Evolutionary conservation across 2,797 vertebrate species (phyloP).

Genomic region (Natrix natrix): DNA sequence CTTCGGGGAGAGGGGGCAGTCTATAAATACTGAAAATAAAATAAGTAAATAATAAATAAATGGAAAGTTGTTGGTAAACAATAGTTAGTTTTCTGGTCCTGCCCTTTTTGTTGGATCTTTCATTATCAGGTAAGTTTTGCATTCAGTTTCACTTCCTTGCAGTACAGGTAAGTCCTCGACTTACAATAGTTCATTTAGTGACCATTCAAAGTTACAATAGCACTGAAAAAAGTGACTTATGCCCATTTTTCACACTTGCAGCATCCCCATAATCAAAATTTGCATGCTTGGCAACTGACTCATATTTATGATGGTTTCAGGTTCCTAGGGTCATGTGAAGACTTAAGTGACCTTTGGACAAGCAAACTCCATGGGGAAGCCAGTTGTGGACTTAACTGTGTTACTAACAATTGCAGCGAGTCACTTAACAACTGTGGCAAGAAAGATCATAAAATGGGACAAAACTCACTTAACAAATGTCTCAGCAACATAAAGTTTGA

Average conservation of each 20-base stretch:
- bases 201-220: neutral
- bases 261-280: neutral
- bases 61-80: neutral
- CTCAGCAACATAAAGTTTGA: neutral
- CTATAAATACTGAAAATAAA: too few relatives aligned
- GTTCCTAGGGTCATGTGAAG: neutral
- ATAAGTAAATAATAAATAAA: too few relatives aligned
- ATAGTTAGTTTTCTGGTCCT: neutral
- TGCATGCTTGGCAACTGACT: neutral
- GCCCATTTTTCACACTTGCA: neutral
- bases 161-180: neutral
- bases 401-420: neutral
- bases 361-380: neutral
- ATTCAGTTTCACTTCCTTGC: neutral
- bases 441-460: too few relatives aligned
- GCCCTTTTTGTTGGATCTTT: neutral
- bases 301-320: neutral
- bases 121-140: neutral
- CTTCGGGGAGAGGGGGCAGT: too few relatives aligned
- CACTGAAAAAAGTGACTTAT: neutral
- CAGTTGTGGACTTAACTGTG: neutral
- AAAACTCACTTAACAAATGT: too few relatives aligned
- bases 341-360: too few relatives aligned
- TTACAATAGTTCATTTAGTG: neutral
- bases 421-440: neutral